Evolutionary conservation across 2,888 invertebrate species (phyloP), one percentile per base, ranked within the genome.

Genomic region (Hyposoter didymator): DNA sequence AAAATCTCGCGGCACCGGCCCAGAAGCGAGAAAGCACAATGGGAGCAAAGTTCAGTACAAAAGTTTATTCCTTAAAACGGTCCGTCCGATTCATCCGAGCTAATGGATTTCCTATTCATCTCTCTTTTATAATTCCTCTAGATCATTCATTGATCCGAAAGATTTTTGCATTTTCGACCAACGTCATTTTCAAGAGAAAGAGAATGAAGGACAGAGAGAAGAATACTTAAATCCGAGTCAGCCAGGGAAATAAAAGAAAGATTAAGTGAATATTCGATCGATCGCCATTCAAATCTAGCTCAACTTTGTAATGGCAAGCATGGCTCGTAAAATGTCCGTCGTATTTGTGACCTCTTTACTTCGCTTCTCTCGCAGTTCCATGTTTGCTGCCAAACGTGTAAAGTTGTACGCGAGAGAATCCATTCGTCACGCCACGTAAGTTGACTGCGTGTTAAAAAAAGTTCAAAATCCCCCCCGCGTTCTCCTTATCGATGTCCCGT

Each of bases 41-140:
- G 22, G 62, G 55, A 47, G 22, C 45, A 28, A 8, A 17, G 62
- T 62, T 45, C 22, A 17, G 22, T 22, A 47, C 28, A 17, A 14
- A 39, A 22, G 17, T 73, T 55, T 49, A n/a, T 22, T 32, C 49
- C 22, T 28, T 8, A 43, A 64, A 47, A 45, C 28, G 39, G 19
- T 69, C 70, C 49, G 52, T 59, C 59, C 64, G 32, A 28, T 39
- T 76, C 64, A 67, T 64, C 67, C 52, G 52, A 76, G 80, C 87
- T 89, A 90, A 91, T 90, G 89, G 89, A 88, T 90, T 90, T 90
- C 89, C 89, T 6, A 90, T 90, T 90, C 91, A 89, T 85, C 78
- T 35, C 7, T 45, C 19, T 88, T 90, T 91, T 89, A 90, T 87
- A 89, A 90, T 67, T 62, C 78, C 74, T 74, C 72, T 75, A 55